Evolutionary conservation across 2,113 vertebrate species (phyloP).

Genomic region (Balaeniceps rex): DNA sequence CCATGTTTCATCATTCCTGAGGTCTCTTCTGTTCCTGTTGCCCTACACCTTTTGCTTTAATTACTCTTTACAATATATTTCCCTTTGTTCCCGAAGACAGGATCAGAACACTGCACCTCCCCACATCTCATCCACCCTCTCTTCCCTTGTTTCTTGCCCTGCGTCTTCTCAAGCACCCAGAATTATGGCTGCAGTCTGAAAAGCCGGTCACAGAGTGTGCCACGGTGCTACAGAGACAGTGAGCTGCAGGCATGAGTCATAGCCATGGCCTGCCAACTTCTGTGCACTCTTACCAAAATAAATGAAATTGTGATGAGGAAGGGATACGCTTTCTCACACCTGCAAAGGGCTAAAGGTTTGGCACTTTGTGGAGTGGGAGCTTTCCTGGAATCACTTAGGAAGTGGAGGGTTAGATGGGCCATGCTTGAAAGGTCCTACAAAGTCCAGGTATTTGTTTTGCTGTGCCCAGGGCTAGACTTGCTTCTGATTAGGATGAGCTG

Average conservation of each 20-base stretch:
- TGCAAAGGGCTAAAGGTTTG: neutral
- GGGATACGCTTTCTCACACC: neutral
- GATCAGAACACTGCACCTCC: neutral
- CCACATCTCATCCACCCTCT: neutral
- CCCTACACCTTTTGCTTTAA: neutral
- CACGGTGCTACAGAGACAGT: rapidly evolving
- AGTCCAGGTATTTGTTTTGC: neutral
- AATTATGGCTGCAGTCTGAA: neutral
- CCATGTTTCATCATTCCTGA: neutral
- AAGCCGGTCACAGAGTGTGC: rapidly evolving
- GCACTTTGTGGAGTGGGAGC: neutral
- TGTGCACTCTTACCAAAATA: neutral
- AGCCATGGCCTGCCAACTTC: neutral
- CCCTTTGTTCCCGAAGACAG: neutral
- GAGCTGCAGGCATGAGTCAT: neutral
- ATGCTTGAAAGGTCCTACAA: neutral
- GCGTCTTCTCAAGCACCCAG: neutral
- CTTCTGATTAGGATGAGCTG: neutral
- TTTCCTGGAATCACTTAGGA: neutral
- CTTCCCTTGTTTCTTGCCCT: neutral
- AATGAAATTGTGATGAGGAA: neutral
- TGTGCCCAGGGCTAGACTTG: neutral
- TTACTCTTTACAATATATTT: neutral
- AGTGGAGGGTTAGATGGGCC: neutral
- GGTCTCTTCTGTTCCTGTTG: neutral